These are phyloP conservation scores for Oeneis ivallda DNA, from an alignment of 2,888 invertebrate species.

Conservation along the genomic window DNA sequence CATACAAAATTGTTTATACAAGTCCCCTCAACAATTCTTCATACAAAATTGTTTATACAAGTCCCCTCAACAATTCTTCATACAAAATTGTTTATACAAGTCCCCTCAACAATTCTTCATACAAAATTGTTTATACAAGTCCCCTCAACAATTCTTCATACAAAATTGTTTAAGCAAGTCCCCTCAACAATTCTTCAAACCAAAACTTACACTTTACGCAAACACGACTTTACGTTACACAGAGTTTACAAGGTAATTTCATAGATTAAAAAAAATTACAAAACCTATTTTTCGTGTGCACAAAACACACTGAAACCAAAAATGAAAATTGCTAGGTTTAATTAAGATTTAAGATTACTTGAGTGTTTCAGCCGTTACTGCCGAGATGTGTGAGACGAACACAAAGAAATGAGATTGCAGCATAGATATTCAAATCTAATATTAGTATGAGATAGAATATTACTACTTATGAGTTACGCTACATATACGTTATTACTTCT, in stretches of 20 bases:
- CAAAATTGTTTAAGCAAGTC: slow-evolving; percentile 74
- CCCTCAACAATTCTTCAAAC: slow-evolving; percentile 44
- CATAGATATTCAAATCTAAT: neutral
- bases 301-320: slow-evolving; percentile 39
- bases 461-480: too few species aligned
- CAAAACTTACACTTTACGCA: slow-evolving; percentile 41
- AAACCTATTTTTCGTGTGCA: slow-evolving; percentile 43
- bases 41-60: too few species aligned
- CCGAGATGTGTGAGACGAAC: slow-evolving; percentile 57
- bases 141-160: too few species aligned
- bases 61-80: too few species aligned
- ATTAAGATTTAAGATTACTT: slow-evolving; percentile 61
- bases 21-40: too few species aligned
- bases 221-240: slow-evolving; percentile 49
- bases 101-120: too few species aligned
- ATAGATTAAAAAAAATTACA: slow-evolving; percentile 42
- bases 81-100: too few species aligned
- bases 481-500: too few species aligned
- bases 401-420: slow-evolving; percentile 52
- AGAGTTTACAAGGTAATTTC: slow-evolving; percentile 31
- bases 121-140: too few species aligned
- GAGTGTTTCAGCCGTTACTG: slow-evolving; percentile 52
- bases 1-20: too few species aligned
- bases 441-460: neutral
- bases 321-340: slow-evolving; percentile 54